Evolutionary conservation across 2,888 invertebrate species (phyloP).

Genomic region (Acronicta psi): DNA sequence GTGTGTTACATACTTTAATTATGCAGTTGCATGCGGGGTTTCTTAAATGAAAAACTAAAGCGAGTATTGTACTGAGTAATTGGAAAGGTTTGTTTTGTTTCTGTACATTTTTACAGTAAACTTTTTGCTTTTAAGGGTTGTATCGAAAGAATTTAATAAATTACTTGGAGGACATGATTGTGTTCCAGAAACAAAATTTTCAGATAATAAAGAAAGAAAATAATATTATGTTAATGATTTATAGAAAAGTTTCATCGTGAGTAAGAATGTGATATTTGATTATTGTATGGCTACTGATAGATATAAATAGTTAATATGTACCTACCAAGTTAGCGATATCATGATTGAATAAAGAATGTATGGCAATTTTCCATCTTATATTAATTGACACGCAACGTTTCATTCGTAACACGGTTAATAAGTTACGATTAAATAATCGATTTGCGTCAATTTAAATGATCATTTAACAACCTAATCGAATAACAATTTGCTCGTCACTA

Average conservation of each 20-base stretch:
- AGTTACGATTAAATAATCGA: constrained; percentile 47
- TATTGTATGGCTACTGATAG: too few relatives aligned
- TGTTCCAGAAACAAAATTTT: too few relatives aligned
- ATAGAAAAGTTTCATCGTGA: too few relatives aligned
- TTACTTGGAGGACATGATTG: too few relatives aligned
- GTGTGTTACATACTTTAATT: constrained; percentile 34
- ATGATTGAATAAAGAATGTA: background rate
- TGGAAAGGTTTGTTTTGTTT: background rate
- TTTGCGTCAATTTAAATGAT: constrained; percentile 64
- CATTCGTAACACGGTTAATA: constrained; percentile 36
- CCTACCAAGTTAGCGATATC: background rate
- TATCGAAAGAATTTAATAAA: too few relatives aligned
- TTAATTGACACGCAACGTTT: constrained; percentile 10
- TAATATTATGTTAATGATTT: too few relatives aligned
- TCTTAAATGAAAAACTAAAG: background rate
- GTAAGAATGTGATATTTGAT: too few relatives aligned
- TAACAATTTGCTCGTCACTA: constrained; percentile 73
- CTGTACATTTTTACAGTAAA: background rate
- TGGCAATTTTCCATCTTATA: background rate
- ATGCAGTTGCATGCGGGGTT: constrained; percentile 34
- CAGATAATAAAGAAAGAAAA: too few relatives aligned
- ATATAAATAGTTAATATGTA: too few relatives aligned
- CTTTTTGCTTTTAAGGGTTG: too few relatives aligned
- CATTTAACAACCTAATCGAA: constrained; percentile 63
- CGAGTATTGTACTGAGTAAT: background rate